phyloP scores from a whole-genome alignment of 2,888 invertebrate genomes.

The Acleris laterana region DNA sequence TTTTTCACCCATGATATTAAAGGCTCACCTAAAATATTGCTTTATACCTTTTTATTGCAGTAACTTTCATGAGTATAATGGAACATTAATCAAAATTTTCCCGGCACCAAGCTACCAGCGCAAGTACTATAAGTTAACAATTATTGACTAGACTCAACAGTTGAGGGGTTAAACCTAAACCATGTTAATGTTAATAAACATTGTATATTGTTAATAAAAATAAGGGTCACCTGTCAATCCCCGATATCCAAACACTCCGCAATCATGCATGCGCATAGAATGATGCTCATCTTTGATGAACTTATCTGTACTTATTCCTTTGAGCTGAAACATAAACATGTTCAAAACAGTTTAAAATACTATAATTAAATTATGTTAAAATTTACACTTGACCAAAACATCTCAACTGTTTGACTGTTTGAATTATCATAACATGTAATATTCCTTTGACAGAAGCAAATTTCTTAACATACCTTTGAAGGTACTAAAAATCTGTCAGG shows the following conservation, averaged over 20 bases:
- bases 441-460: background rate
- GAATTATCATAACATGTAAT: background rate
- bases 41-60: too few relatives aligned
- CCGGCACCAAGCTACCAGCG: too few relatives aligned
- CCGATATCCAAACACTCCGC: conserved; percentile 90
- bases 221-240: conserved; percentile 87
- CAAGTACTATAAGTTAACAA: too few relatives aligned
- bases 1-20: too few relatives aligned
- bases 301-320: conserved; percentile 90
- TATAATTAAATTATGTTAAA: too few relatives aligned
- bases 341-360: background rate
- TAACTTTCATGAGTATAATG: too few relatives aligned
- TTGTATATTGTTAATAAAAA: conserved; percentile 14
- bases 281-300: conserved; percentile 90
- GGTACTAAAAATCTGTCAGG: conserved; percentile 92
- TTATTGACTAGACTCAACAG: too few relatives aligned
- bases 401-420: too few relatives aligned
- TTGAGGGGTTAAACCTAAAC: background rate
- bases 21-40: too few relatives aligned
- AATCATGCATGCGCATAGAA: conserved; percentile 89
- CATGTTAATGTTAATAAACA: conserved; percentile 1
- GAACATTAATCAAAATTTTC: too few relatives aligned
- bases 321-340: conserved; percentile 74
- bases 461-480: conserved; percentile 84
- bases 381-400: too few relatives aligned